Percentiles rank a stretch among this genome's conserved stretches.
Evolutionary conservation across 2,888 invertebrate species (phyloP).

Genomic region (Epirrhoe tristata): DNA sequence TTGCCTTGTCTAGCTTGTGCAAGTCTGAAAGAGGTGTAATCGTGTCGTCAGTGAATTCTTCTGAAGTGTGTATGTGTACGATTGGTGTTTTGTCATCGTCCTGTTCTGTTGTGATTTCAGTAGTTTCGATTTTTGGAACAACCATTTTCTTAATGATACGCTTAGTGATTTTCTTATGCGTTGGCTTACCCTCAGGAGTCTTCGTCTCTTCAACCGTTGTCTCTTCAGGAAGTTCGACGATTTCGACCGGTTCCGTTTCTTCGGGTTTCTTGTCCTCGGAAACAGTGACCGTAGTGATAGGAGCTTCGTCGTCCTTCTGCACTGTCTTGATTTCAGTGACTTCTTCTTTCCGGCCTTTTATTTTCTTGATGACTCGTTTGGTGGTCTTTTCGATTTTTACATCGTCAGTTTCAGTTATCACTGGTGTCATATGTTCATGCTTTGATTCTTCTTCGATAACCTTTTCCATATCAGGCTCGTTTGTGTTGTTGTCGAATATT

Average conservation of each 20-base stretch:
- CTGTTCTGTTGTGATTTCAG: slow-evolving; percentile 46
- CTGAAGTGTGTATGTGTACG: slow-evolving; percentile 41
- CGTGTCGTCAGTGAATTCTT: slow-evolving; percentile 41
- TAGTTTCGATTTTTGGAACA: background rate
- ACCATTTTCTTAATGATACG: slow-evolving; percentile 51
- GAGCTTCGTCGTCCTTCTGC: slow-evolving; percentile 40
- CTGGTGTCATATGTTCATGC: slow-evolving; percentile 47
- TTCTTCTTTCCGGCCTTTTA: slow-evolving; percentile 38
- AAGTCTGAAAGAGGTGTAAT: slow-evolving; percentile 39
- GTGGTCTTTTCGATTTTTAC: slow-evolving; percentile 54
- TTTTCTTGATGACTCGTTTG: slow-evolving; percentile 38
- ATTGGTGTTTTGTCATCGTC: slow-evolving; percentile 36
- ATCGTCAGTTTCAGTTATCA: slow-evolving; percentile 46
- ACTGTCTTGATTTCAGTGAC: slow-evolving; percentile 41
- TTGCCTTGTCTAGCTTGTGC: slow-evolving; percentile 37
- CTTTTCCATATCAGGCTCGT: slow-evolving; percentile 35
- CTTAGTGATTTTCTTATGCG: slow-evolving; percentile 50
- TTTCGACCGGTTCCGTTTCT: slow-evolving; percentile 36
- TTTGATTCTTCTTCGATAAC: slow-evolving; percentile 58
- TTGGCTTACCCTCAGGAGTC: slow-evolving; percentile 53
- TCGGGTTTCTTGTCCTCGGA: slow-evolving; percentile 59
- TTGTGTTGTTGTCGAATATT: slow-evolving; percentile 40
- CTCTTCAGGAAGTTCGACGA: slow-evolving; percentile 47
- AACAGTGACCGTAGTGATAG: slow-evolving; percentile 45
- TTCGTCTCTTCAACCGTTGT: slow-evolving; percentile 52